These are phyloP conservation scores for Epizoanthus scotinus DNA, from an alignment of 92 coral and sea anemone species.

Conservation along the genomic window DNA sequence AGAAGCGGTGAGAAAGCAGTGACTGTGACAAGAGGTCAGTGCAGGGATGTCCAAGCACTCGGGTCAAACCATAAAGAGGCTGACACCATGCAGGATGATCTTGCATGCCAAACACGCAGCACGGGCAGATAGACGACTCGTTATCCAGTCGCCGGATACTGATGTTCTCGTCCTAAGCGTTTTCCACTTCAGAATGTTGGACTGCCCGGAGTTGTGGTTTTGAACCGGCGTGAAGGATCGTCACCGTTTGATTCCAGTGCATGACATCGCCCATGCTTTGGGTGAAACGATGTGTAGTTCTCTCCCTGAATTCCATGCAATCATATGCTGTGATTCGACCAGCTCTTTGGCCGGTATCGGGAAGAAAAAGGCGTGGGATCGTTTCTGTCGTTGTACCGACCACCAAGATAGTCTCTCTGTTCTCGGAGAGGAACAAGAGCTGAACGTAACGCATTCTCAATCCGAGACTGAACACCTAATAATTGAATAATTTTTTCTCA, in stretches of 20 bases:
- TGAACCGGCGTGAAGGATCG: slow-evolving; percentile 54
- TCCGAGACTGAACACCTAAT: too few relatives aligned
- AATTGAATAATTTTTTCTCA: too few relatives aligned
- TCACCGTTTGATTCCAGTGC: slow-evolving; percentile 57
- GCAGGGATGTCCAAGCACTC: slow-evolving; percentile 43
- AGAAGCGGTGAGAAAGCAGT: slow-evolving; percentile 49
- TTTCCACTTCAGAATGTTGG: slow-evolving; percentile 23
- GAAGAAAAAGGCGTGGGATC: slow-evolving; percentile 63
- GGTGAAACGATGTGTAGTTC: slow-evolving; percentile 40
- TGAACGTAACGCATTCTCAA: slow-evolving; percentile 36
- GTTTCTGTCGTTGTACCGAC: slow-evolving; percentile 34
- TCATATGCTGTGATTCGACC: slow-evolving; percentile 69
- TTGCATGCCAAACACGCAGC: slow-evolving; percentile 39
- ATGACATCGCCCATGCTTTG: slow-evolving; percentile 46
- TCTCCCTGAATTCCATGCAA: slow-evolving; percentile 63
- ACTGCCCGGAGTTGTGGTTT: slow-evolving; percentile 51
- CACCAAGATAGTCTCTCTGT: slow-evolving; percentile 43
- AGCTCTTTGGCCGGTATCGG: slow-evolving; percentile 58
- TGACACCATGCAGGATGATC: slow-evolving; percentile 42
- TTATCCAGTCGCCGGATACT: slow-evolving; percentile 48
- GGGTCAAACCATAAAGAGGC: slow-evolving; percentile 43
- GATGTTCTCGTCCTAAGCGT: slow-evolving; percentile 46
- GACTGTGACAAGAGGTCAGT: slow-evolving; percentile 45
- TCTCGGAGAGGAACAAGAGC: slow-evolving; percentile 37
- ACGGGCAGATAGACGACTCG: slow-evolving; percentile 31